A percentile compares a stretch with the other conserved stretches of the same genome.
Evolutionary conservation across 2,797 vertebrate species (phyloP).

Genomic region (Telmatherina bonti): DNA sequence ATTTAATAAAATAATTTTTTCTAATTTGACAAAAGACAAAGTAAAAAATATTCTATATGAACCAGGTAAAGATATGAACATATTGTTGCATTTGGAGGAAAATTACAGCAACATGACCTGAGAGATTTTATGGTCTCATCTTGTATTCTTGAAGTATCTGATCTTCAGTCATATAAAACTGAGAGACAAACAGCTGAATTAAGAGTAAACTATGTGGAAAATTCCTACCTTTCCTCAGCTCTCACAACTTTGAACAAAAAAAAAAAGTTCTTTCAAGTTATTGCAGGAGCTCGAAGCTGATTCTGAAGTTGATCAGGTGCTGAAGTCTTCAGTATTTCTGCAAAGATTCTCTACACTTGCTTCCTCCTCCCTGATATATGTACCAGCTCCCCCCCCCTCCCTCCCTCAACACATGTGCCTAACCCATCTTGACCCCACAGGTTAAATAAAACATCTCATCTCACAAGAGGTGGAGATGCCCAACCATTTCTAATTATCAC

Average conservation of each 20-base stretch:
- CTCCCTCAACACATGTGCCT: constrained; percentile 28
- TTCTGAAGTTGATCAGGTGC: constrained; percentile 7
- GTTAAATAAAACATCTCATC: constrained; percentile 48
- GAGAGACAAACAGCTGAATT: background rate
- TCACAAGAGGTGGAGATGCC: constrained; percentile 46
- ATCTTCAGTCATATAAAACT: background rate
- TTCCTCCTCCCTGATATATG: constrained; percentile 67
- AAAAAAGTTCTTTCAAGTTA: constrained; percentile 3
- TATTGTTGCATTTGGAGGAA: background rate
- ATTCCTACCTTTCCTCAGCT: constrained; percentile 55
- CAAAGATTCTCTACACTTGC: constrained; percentile 33
- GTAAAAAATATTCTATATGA: background rate
- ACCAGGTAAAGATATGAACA: background rate
- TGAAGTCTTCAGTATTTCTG: constrained; percentile 4
- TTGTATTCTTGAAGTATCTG: background rate
- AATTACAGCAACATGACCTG: background rate
- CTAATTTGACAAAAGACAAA: no score
- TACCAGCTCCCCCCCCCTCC: constrained; percentile 9
- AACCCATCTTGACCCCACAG: constrained; percentile 55
- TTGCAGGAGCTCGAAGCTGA: background rate
- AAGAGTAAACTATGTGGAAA: background rate
- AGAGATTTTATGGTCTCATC: background rate
- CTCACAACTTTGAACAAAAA: constrained; percentile 12
- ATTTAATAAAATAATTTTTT: background rate
- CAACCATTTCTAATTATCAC: constrained; percentile 74